Evolutionary conservation across 2,888 invertebrate species (phyloP).

Genomic region (Trachelus tabidus): DNA sequence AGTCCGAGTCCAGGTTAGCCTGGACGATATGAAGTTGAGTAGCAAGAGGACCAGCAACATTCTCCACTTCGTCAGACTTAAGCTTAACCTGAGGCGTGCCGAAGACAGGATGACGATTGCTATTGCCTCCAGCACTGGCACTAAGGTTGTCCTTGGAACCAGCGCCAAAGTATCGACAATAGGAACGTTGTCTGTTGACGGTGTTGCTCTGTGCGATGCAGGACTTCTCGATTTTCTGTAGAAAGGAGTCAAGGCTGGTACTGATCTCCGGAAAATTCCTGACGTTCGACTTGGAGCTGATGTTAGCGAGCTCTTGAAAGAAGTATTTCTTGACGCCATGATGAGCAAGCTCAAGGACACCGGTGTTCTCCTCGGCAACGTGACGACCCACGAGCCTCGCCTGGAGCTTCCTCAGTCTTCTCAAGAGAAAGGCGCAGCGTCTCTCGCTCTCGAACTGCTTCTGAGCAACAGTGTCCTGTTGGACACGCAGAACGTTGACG

Average conservation of each 20-base stretch:
- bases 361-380: constrained; percentile 81
- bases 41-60: constrained; percentile 78
- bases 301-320: constrained; percentile 57
- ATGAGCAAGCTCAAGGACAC: constrained; percentile 81
- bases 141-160: constrained; percentile 63
- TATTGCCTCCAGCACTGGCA: constrained; percentile 29
- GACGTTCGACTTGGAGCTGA: constrained; percentile 46
- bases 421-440: constrained; percentile 77
- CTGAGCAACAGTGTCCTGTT: constrained; percentile 53
- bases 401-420: constrained; percentile 82
- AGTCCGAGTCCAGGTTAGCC: constrained; percentile 88
- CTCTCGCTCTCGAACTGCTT: constrained; percentile 75
- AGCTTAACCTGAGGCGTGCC: constrained; percentile 57
- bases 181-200: constrained; percentile 52
- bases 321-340: constrained; percentile 67
- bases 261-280: constrained; percentile 58
- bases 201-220: constrained; percentile 60
- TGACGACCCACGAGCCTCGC: constrained; percentile 81
- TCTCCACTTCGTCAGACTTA: constrained; percentile 71
- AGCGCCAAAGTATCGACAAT: constrained; percentile 69
- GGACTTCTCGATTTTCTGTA: constrained; percentile 60
- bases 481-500: constrained; percentile 37
- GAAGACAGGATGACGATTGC: constrained; percentile 55
- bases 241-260: constrained; percentile 52
- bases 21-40: constrained; percentile 81